phyloP scores from a whole-genome alignment of 2,797 vertebrate genomes.

The Amblyopsis hoosieri region DNA sequence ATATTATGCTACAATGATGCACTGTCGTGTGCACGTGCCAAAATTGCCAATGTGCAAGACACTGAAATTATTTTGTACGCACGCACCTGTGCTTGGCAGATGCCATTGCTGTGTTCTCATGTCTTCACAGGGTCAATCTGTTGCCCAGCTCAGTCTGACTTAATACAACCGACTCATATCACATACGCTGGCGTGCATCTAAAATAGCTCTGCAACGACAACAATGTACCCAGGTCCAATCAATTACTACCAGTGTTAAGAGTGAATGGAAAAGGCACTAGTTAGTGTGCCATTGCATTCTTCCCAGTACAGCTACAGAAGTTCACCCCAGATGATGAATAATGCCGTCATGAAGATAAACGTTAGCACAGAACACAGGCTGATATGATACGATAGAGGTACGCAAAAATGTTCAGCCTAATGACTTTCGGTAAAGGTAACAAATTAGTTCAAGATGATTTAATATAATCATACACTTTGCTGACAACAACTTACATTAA shows the following conservation, averaged over 20 bases:
- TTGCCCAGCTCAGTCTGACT: conserved; percentile 71
- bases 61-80: neutral
- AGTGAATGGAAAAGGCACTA: conserved; percentile 25
- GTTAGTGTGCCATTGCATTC: conserved; percentile 9
- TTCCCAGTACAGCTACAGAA: conserved; percentile 5
- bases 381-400: too few species aligned
- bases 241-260: conserved; percentile 41
- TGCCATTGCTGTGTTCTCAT: conserved; percentile 66
- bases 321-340: conserved; percentile 1
- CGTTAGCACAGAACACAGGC: neutral
- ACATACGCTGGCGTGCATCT: conserved; percentile 36
- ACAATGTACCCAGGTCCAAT: conserved; percentile 29
- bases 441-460: neutral
- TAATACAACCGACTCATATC: conserved; percentile 71
- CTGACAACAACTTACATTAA: neutral
- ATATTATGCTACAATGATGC: too few species aligned
- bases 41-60: neutral
- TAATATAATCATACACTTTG: neutral
- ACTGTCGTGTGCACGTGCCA: too few species aligned
- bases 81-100: conserved; percentile 58
- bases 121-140: conserved; percentile 56
- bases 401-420: neutral
- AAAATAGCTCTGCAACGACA: conserved; percentile 55
- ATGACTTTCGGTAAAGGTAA: neutral
- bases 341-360: conserved; percentile 18